These are phyloP conservation scores for Taeniopygia guttata DNA, from an alignment of 2,797 vertebrate species.

Conservation along the genomic window DNA sequence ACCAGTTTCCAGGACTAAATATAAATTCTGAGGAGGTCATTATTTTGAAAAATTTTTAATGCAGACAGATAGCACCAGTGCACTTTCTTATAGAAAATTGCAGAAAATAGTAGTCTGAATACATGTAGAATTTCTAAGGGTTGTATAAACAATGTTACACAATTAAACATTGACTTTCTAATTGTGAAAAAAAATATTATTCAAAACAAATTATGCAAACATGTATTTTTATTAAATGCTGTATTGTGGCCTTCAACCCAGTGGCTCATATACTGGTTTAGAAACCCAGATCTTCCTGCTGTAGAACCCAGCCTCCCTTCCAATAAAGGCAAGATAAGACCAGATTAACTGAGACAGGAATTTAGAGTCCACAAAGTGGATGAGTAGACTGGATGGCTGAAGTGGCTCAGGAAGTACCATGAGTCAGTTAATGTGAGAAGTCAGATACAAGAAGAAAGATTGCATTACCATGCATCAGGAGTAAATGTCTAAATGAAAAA, in stretches of 20 bases:
- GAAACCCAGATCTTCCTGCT: neutral
- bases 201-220: neutral
- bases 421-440: neutral
- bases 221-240: neutral
- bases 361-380: neutral
- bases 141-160: neutral
- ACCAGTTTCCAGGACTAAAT: neutral
- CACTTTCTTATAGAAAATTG: neutral
- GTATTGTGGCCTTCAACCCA: neutral
- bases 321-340: neutral
- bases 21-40: neutral
- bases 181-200: neutral
- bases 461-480: accelerated
- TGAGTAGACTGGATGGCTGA: neutral
- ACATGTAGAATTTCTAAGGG: neutral
- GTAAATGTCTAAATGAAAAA: neutral
- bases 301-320: neutral
- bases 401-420: neutral
- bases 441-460: neutral
- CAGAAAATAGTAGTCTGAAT: neutral
- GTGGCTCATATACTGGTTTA: neutral
- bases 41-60: neutral
- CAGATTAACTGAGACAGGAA: neutral
- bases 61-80: neutral
- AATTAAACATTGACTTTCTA: neutral